phyloP scores from a whole-genome alignment of 2,797 vertebrate genomes.

The Pangasius sanitwongsei region DNA sequence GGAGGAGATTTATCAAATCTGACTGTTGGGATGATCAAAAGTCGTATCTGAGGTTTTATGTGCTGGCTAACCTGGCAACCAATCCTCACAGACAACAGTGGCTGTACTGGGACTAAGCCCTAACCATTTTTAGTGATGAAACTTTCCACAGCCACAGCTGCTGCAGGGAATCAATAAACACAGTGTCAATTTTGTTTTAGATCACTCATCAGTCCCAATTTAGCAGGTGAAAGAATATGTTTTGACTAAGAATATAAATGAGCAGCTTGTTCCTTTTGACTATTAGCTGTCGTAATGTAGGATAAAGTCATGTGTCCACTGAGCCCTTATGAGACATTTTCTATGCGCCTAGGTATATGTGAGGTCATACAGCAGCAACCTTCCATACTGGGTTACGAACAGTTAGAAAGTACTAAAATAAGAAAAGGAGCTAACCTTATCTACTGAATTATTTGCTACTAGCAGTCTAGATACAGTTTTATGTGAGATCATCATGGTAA shows the following conservation, averaged over 20 bases:
- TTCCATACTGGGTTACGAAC: neutral
- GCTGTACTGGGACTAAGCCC: neutral
- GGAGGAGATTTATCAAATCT: conserved; percentile 23
- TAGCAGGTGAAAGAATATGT: neutral
- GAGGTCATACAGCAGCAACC: neutral
- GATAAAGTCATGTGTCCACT: neutral
- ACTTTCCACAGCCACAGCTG: neutral
- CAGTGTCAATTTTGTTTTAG: neutral
- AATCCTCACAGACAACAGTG: neutral
- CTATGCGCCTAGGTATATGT: neutral
- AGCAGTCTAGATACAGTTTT: neutral
- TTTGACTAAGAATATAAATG: neutral
- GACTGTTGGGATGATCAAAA: conserved; percentile 18
- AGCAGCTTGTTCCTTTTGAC: neutral
- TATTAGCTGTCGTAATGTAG: neutral
- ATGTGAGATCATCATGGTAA: neutral
- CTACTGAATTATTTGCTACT: neutral
- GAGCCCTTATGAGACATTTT: neutral
- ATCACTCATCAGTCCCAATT: neutral
- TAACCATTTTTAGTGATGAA: neutral
- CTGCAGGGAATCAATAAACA: neutral
- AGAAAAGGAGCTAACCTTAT: neutral
- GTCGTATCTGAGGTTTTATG: neutral
- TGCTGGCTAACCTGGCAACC: neutral
- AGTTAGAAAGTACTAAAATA: neutral